phyloP scores from a whole-genome alignment of 2,888 invertebrate species.

The Ochropleura leucogaster region DNA sequence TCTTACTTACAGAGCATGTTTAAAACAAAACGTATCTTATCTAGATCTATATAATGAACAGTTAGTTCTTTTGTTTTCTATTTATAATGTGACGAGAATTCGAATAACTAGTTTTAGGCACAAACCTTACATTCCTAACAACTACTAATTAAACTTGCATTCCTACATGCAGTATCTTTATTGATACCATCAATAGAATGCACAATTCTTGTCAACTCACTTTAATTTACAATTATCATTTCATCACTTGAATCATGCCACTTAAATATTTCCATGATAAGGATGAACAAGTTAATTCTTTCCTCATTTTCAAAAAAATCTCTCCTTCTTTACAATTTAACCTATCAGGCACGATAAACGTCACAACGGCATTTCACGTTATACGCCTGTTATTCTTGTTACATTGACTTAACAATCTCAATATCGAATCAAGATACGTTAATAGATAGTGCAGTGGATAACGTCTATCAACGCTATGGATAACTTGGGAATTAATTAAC shows the following conservation, averaged over 20 bases:
- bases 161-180: not conserved
- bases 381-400: conserved; percentile 78
- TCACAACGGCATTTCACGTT: conserved; percentile 70
- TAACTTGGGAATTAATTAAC: conserved; percentile 84
- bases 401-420: conserved; percentile 80
- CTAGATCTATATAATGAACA: not conserved
- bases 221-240: conserved; percentile 22
- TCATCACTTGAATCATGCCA: not conserved
- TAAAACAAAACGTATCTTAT: not conserved
- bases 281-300: not conserved
- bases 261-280: conserved; percentile 6
- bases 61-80: conserved; percentile 1
- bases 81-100: conserved; percentile 1
- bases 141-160: not conserved
- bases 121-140: not conserved
- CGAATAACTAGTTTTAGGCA: conserved; percentile 7
- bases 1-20: not conserved
- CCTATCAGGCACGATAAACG: conserved; percentile 67
- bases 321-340: conserved; percentile 20
- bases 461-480: conserved; percentile 81
- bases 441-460: conserved; percentile 79
- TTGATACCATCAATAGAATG: conserved; percentile 6
- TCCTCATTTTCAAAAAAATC: not conserved
- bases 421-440: conserved; percentile 79
- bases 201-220: not conserved